phyloP scores from a whole-genome alignment of 92 coral and sea anemone genomes.

The Parazoanthus darwini region DNA sequence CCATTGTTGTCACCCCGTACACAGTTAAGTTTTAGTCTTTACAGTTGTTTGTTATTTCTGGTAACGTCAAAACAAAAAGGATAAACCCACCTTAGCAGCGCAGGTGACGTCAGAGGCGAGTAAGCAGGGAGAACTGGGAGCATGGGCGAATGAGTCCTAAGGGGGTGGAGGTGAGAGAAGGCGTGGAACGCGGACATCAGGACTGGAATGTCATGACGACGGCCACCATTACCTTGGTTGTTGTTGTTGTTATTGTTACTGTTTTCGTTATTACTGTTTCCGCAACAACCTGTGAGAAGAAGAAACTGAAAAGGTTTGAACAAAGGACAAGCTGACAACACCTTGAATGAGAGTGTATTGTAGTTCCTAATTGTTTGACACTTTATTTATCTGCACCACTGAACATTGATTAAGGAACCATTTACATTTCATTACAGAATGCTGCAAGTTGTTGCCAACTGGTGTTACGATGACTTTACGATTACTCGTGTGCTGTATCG shows the following conservation, averaged over 20 bases:
- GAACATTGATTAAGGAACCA: too few species aligned
- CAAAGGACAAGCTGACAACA: too few species aligned
- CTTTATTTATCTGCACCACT: too few species aligned
- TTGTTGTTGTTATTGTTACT: neutral
- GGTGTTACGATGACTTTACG: too few species aligned
- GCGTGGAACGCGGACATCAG: slow-evolving; percentile 8
- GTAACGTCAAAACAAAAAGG: neutral
- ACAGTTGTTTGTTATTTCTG: neutral
- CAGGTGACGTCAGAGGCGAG: slow-evolving; percentile 19
- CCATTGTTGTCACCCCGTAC: neutral
- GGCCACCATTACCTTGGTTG: neutral
- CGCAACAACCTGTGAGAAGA: slow-evolving; percentile 8
- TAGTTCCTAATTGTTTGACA: too few species aligned
- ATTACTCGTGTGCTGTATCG: too few species aligned
- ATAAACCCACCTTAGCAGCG: slow-evolving; percentile 8
- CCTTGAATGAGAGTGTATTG: too few species aligned
- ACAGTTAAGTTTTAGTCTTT: neutral
- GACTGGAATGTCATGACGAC: slow-evolving; percentile 20
- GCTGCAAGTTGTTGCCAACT: too few species aligned
- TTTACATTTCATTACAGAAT: too few species aligned
- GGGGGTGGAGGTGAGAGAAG: neutral
- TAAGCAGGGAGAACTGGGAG: slow-evolving; percentile 12
- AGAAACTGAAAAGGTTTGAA: neutral
- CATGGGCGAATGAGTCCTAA: slow-evolving; percentile 1
- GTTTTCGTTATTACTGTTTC: slow-evolving; percentile 2